phyloP scores from a whole-genome alignment of 37 sponge, comb jelly and placozoan genomes.

The Cladorhizidae sp. region DNA sequence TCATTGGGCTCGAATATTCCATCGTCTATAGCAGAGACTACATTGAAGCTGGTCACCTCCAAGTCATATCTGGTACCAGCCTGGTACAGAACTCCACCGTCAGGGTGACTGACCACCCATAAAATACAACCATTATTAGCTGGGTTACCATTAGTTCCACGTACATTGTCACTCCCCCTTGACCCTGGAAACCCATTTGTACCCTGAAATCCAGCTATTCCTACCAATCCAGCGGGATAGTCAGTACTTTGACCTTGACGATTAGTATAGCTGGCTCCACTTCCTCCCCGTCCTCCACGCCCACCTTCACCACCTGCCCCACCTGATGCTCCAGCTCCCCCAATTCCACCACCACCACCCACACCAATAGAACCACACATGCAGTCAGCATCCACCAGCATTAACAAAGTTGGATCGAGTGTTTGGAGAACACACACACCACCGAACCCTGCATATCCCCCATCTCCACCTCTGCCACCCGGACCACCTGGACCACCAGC shows the following conservation, averaged over 20 bases:
- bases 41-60: slow-evolving; percentile 36
- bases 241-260: slow-evolving; percentile 28
- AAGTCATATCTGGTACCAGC: slow-evolving; percentile 61
- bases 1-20: slow-evolving; percentile 89
- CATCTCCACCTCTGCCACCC: slow-evolving; percentile 71
- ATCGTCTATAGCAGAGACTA: slow-evolving; percentile 77
- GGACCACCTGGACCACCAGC: slow-evolving; percentile 70
- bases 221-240: slow-evolving; percentile 29
- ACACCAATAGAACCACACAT: slow-evolving; percentile 39
- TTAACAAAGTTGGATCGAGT: slow-evolving; percentile 44
- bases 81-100: neutral
- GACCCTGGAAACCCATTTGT: slow-evolving; percentile 24
- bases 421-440: slow-evolving; percentile 58
- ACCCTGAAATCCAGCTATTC: slow-evolving; percentile 39
- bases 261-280: slow-evolving; percentile 28
- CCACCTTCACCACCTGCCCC: slow-evolving; percentile 66
- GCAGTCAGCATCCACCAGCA: slow-evolving; percentile 75
- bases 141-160: slow-evolving; percentile 49
- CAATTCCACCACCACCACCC: slow-evolving; percentile 52
- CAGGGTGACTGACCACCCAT: slow-evolving; percentile 47
- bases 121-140: slow-evolving; percentile 57
- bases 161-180: slow-evolving; percentile 34
- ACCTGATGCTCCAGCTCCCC: slow-evolving; percentile 61
- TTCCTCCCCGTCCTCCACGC: slow-evolving; percentile 44
- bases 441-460: slow-evolving; percentile 64